Conservation (phyloP, 2,113 vertebrate species). For the Cyprinodon tularosa region DNA sequence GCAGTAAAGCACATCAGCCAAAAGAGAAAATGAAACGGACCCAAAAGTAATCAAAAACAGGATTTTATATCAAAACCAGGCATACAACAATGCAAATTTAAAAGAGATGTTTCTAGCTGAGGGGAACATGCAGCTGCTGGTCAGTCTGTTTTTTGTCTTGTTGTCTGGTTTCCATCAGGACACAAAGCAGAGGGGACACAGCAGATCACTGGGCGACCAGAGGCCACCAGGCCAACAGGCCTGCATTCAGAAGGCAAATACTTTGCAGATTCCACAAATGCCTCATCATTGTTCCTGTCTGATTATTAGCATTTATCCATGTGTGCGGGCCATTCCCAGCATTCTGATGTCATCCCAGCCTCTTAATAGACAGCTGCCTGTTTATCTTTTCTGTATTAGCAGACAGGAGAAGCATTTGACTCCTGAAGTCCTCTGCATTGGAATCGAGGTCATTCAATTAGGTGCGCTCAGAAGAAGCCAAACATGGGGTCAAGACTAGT, state of each 20-base stretch:
- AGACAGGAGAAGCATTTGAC: constrained; percentile 45
- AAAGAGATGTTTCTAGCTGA: constrained; percentile 14
- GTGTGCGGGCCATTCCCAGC: constrained; percentile 52
- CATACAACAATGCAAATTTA: constrained; percentile 14
- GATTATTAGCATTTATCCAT: constrained; percentile 63
- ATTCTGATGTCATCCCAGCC: constrained; percentile 52
- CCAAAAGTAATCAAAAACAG: background rate
- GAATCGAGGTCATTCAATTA: constrained; percentile 59
- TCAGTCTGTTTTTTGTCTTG: constrained; percentile 62
- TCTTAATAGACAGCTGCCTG: constrained; percentile 55
- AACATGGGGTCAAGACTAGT: constrained; percentile 42
- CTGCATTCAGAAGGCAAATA: constrained; percentile 67
- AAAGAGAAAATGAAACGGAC: background rate
- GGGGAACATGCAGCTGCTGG: constrained; percentile 60
- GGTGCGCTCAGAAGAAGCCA: constrained; percentile 52
- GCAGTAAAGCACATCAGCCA: background rate
- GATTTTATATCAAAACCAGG: background rate
- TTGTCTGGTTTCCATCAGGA: constrained; percentile 63
- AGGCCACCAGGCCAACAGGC: constrained; percentile 53
- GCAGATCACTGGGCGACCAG: constrained; percentile 38
- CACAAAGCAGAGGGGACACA: constrained; percentile 64
- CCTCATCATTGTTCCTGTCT: constrained; percentile 65
- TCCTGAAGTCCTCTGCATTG: constrained; percentile 40
- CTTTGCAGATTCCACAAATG: constrained; percentile 73
- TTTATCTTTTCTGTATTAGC: constrained; percentile 46